Base-by-base conservation (phyloP, 2,113 vertebrate genomes). In the Amblyopsis rosae region DNA sequence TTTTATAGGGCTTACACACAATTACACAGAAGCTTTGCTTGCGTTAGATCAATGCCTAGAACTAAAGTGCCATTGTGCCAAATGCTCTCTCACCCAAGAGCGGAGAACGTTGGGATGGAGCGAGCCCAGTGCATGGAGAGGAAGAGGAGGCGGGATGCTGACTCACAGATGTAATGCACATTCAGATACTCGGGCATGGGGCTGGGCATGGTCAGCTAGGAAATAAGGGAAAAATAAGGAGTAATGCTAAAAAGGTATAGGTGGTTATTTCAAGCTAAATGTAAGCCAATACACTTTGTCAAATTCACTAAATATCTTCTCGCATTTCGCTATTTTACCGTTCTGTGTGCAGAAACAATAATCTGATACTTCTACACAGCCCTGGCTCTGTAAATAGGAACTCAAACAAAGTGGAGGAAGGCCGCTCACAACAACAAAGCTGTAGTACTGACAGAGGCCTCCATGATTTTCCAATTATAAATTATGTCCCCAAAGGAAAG, bases 61-160 rank as follows among this genome's bases (percentile, higher is more conserved):
- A 33, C 32, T 17, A 1, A 59, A 13, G 49, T 13, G 10, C 59
- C 19, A 1, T 3, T 15, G 45, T 16, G 9, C 48, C 13, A 47
- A 69, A 69, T 13, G 45, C 15, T 16, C 58, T 82, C 94, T 94
- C 85, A 99, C 98, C 98, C 98, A 12, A 99, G 95, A 78, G 96
- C 96, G 69, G 95, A 95, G 88, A 99, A 99, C 53, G 98, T 96
- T 54, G 98, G 96, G 74, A 99, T 99, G 75, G 96, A 99, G 69
- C 98, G 93, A 3, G 98, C 96, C 98, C 98, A 99, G 91, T 99
- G 98, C 98, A 99, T 99, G 72, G 98, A 99, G 46, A 99, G 96
- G 87, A 99, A 99, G 62, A 99, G 96, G 49, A 99, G 93, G 46
- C 98, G 95, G 53, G 98, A 99, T 0, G 97, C 98, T 6, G 98